These are phyloP conservation scores for Microchirus variegatus DNA, from an alignment of 2,797 vertebrate genomes.

Conservation along the genomic window DNA sequence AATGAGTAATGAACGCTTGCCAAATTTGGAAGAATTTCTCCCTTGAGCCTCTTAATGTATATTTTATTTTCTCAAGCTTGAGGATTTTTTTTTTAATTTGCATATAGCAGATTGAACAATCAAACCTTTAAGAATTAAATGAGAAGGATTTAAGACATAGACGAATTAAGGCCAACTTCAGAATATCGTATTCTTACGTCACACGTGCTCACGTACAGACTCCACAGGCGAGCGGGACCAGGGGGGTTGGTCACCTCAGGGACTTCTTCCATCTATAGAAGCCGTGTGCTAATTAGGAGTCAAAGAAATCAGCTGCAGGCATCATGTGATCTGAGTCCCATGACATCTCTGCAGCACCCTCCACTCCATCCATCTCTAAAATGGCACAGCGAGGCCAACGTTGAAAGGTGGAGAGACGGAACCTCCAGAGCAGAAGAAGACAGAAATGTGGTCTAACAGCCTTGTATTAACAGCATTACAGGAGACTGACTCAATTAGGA, in stretches of 20 bases:
- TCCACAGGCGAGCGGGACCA: conserved; percentile 2
- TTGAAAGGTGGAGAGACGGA: conserved; percentile 5
- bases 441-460: conserved; percentile 32
- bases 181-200: too few species aligned
- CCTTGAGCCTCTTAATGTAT: too few species aligned
- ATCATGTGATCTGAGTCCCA: conserved; percentile 54
- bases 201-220: conserved; percentile 17
- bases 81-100: too few species aligned
- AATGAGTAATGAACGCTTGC: too few species aligned
- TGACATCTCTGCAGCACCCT: conserved; percentile 36
- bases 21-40: too few species aligned
- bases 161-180: background rate
- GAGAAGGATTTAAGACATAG: background rate
- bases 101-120: too few species aligned
- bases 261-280: conserved; percentile 54
- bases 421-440: conserved; percentile 22
- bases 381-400: conserved; percentile 31
- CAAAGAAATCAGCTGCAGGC: conserved; percentile 58
- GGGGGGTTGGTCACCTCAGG: conserved; percentile 31
- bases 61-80: too few species aligned
- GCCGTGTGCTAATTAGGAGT: conserved; percentile 45
- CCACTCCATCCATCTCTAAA: conserved; percentile 23
- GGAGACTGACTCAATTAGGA: conserved; percentile 53
- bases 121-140: background rate
- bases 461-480: conserved; percentile 38